These are phyloP conservation scores for Cathartes aura DNA, from an alignment of 2,113 vertebrate species.

Conservation along the genomic window DNA sequence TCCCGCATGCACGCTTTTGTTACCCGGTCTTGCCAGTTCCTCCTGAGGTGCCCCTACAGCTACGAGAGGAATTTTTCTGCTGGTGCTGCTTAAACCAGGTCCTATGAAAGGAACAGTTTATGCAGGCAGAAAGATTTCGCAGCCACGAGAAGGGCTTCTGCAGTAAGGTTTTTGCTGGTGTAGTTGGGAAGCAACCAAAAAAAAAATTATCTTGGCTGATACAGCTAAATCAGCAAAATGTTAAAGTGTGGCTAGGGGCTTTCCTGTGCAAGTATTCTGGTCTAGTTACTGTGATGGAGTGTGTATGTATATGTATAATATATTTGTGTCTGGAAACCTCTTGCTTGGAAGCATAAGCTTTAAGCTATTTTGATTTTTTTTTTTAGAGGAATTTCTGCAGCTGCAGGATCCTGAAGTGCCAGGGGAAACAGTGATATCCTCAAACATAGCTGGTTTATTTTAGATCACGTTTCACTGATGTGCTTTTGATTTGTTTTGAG, in stretches of 20 bases:
- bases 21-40: neutral
- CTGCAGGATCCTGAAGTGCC: neutral
- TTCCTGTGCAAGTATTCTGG: neutral
- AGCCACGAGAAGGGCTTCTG: neutral
- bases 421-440: neutral
- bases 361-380: neutral
- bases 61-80: neutral
- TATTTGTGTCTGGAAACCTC: neutral
- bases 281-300: neutral
- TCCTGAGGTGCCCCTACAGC: neutral
- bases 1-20: fast-evolving
- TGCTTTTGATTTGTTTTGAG: slow-evolving; percentile 25
- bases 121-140: neutral
- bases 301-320: neutral
- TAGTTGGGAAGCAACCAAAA: neutral
- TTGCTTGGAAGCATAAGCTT: neutral
- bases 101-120: neutral
- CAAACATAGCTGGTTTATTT: neutral
- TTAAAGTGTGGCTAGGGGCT: neutral
- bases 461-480: neutral
- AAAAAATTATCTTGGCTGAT: neutral
- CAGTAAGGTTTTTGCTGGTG: neutral
- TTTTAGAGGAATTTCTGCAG: neutral
- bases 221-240: neutral
- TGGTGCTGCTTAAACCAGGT: neutral